phyloP scores from a whole-genome alignment of 2,888 invertebrate species.

The Drosophila koepferae region DNA sequence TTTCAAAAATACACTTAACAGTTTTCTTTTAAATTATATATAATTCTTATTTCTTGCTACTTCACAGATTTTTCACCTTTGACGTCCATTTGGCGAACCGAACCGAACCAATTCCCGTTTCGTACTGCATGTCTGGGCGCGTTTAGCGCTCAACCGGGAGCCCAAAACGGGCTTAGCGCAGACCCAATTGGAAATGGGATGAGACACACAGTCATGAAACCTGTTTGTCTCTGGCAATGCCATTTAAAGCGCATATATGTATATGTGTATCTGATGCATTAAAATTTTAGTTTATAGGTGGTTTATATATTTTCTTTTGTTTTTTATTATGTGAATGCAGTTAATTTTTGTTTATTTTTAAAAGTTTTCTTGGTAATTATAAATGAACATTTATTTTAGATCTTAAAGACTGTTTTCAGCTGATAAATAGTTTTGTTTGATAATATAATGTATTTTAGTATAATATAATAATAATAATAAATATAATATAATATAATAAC shows the following conservation, averaged over 20 bases:
- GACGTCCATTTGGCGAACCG: conserved; percentile 73
- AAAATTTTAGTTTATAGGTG: background rate
- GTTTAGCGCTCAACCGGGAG: conserved; percentile 61
- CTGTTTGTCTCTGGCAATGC: conserved; percentile 44
- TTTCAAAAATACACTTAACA: background rate
- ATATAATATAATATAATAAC: no score
- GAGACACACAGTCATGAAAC: conserved; percentile 45
- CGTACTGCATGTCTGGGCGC: conserved; percentile 74
- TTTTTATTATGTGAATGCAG: background rate
- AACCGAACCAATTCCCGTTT: conserved; percentile 80
- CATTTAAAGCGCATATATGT: background rate
- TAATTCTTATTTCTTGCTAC: background rate
- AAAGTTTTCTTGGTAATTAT: no score
- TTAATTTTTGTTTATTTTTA: background rate
- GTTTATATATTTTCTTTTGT: background rate
- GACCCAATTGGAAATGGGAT: conserved; percentile 65
- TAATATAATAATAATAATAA: no score
- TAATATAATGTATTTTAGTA: no score
- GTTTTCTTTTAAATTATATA: background rate
- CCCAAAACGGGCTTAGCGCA: conserved; percentile 61
- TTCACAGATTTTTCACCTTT: conserved; percentile 50
- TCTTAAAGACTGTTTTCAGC: no score
- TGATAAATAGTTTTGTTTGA: no score
- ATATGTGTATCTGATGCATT: background rate
- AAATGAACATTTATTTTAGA: no score